Conservation (phyloP, 2,113 vertebrate species). For the Solenodon paradoxus region DNA sequence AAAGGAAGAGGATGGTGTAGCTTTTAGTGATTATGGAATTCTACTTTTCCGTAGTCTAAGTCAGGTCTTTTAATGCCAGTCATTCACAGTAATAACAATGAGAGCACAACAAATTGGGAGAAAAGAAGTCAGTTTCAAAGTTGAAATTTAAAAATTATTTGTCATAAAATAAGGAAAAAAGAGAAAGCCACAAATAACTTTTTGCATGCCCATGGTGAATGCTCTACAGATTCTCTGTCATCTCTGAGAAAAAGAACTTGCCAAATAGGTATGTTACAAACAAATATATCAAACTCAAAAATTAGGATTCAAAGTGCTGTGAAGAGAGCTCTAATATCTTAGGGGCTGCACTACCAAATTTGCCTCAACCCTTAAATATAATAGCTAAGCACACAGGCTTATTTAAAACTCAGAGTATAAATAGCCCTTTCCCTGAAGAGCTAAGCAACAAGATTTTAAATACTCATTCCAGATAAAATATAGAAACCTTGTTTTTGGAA, state of each 20-base stretch:
- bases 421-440: slow-evolving; percentile 66
- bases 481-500: slow-evolving; percentile 72
- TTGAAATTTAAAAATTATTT: not conserved
- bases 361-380: not conserved
- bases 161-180: not conserved
- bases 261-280: not conserved
- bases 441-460: slow-evolving; percentile 75
- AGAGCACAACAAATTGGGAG: not conserved
- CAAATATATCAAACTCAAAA: not conserved
- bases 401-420: slow-evolving; percentile 73
- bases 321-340: not conserved
- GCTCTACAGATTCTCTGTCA: not conserved
- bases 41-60: slow-evolving; percentile 32
- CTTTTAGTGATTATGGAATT: not conserved
- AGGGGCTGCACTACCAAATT: not conserved
- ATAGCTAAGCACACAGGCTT: slow-evolving; percentile 61
- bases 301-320: not conserved
- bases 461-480: slow-evolving; percentile 74
- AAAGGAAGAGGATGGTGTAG: not conserved
- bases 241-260: not conserved
- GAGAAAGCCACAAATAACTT: not conserved
- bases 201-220: not conserved
- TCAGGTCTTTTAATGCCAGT: not conserved
- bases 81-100: not conserved
- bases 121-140: slow-evolving; percentile 22